A percentile compares a stretch with the other conserved stretches of the same genome.
Evolutionary conservation across 2,113 vertebrate genomes (phyloP).

Genomic region (Ailurus styani): DNA sequence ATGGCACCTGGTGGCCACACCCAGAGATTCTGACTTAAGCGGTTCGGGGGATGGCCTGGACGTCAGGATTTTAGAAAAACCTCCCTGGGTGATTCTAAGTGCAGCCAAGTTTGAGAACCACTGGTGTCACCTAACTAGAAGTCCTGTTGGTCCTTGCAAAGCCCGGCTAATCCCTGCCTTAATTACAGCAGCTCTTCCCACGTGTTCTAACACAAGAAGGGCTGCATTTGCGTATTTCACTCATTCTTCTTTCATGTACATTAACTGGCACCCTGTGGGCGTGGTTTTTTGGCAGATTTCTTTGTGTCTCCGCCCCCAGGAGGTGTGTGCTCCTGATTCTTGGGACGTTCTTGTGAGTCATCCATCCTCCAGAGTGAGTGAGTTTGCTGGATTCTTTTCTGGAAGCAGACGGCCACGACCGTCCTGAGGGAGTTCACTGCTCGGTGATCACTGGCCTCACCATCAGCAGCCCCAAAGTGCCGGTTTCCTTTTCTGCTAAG

Average conservation of each 20-base stretch:
- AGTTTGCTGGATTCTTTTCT: background rate
- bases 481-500: background rate
- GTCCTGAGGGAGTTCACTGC: background rate
- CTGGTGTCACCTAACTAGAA: background rate
- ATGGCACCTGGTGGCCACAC: background rate
- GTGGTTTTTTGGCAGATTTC: background rate
- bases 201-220: background rate
- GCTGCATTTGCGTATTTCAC: accelerated
- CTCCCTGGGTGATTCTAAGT: background rate
- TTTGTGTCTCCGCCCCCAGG: background rate
- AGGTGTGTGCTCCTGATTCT: background rate
- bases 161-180: background rate
- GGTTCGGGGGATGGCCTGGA: background rate
- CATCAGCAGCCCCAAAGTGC: background rate
- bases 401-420: background rate
- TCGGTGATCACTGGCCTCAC: background rate
- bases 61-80: background rate
- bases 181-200: background rate
- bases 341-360: background rate
- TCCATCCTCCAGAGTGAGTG: background rate
- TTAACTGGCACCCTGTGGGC: accelerated
- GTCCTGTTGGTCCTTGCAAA: background rate
- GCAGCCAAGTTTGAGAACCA: background rate
- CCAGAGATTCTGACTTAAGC: background rate
- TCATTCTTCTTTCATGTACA: background rate